Evolutionary conservation across 2,888 invertebrate genomes (phyloP).

Genomic region (Netelia virgata): DNA sequence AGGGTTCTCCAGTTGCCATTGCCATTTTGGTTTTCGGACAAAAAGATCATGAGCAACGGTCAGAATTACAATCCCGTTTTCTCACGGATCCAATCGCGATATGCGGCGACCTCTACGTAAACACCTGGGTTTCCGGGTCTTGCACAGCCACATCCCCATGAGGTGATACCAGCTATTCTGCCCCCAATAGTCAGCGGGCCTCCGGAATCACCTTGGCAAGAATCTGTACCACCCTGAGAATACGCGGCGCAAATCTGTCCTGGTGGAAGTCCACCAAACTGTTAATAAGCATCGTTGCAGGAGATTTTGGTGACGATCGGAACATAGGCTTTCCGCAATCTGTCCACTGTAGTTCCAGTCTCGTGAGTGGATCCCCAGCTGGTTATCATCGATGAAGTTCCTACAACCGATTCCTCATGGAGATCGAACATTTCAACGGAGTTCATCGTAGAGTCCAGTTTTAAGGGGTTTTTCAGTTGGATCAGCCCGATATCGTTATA

Average conservation of each 20-base stretch:
- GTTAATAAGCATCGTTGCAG: slow-evolving; percentile 86
- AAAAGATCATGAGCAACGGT: background rate
- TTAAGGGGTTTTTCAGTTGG: slow-evolving; percentile 85
- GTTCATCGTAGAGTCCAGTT: slow-evolving; percentile 84
- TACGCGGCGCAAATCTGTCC: slow-evolving; percentile 87
- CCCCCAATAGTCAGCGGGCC: slow-evolving; percentile 75
- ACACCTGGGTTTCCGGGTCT: slow-evolving; percentile 85
- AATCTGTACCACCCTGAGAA: slow-evolving; percentile 86
- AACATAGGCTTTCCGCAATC: slow-evolving; percentile 86
- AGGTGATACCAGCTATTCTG: slow-evolving; percentile 77
- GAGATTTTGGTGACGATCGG: slow-evolving; percentile 86
- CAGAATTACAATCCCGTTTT: slow-evolving; percentile 65
- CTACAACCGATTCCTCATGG: slow-evolving; percentile 74
- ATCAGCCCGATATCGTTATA: slow-evolving; percentile 86
- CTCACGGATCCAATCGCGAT: slow-evolving; percentile 82
- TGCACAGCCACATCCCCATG: slow-evolving; percentile 87
- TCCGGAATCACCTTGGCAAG: slow-evolving; percentile 78
- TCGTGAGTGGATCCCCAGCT: slow-evolving; percentile 76
- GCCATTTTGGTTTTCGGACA: background rate
- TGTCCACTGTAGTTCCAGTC: slow-evolving; percentile 72
- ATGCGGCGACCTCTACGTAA: slow-evolving; percentile 86
- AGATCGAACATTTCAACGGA: slow-evolving; percentile 85
- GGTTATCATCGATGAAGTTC: slow-evolving; percentile 70
- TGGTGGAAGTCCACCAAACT: slow-evolving; percentile 74
- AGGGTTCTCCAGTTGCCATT: background rate